These are phyloP conservation scores for Pangasianodon gigas DNA, from an alignment of 2,113 vertebrate genomes.

Conservation along the genomic window DNA sequence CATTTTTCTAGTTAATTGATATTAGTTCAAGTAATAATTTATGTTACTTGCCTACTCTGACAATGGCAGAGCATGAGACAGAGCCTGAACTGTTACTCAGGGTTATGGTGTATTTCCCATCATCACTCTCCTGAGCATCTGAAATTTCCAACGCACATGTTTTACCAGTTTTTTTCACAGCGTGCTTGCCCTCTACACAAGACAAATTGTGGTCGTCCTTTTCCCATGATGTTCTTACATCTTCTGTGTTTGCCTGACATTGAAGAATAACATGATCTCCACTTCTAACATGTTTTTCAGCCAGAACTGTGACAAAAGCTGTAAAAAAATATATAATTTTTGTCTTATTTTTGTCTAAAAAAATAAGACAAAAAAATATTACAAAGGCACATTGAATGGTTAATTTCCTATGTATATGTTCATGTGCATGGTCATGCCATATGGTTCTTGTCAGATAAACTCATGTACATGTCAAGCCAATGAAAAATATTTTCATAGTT, in stretches of 20 bases:
- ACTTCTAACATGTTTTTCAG: not conserved
- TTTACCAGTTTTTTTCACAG: not conserved
- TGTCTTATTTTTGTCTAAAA: too few relatives aligned
- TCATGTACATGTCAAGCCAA: not conserved
- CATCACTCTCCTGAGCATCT: not conserved
- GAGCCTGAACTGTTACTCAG: not conserved
- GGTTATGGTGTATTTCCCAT: conserved; percentile 15
- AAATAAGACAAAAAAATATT: not conserved
- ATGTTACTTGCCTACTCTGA: conserved; percentile 1
- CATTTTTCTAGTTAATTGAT: not conserved
- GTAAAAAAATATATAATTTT: too few relatives aligned
- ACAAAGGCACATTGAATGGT: not conserved
- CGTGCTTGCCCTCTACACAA: conserved; percentile 24
- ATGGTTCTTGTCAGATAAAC: not conserved
- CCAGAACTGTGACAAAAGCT: conserved; percentile 1
- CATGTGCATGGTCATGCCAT: not conserved
- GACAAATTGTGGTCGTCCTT: not conserved
- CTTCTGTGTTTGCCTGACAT: not conserved
- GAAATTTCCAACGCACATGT: not conserved
- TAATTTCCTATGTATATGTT: not conserved
- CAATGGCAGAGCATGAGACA: not conserved
- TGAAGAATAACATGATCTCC: not conserved
- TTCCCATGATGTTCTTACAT: not conserved
- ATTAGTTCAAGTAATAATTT: not conserved
- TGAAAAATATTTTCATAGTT: not conserved